These are phyloP conservation scores for Accipiter virgatus DNA, from an alignment of 2,113 vertebrate species.

Conservation along the genomic window DNA sequence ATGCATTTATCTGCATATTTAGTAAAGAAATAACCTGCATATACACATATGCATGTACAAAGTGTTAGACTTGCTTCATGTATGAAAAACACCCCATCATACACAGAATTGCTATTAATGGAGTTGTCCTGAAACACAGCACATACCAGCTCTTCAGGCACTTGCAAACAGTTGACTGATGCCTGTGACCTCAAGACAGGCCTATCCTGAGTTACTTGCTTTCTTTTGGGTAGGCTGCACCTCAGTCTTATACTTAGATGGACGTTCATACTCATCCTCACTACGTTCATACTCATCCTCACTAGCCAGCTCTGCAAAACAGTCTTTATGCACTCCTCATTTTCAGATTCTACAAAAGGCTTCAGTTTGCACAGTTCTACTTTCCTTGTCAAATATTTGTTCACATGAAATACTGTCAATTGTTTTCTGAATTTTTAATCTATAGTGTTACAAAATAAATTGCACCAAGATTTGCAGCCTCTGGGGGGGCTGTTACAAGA, in stretches of 20 bases:
- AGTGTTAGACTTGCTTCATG: neutral
- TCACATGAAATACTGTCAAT: neutral
- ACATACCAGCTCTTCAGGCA: neutral
- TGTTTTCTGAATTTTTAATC: neutral
- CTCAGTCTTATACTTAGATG: neutral
- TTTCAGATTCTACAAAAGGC: neutral
- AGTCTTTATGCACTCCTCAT: accelerated
- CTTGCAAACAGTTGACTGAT: neutral
- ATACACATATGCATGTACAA: neutral
- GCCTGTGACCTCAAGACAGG: neutral
- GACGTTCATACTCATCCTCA: neutral
- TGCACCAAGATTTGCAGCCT: neutral
- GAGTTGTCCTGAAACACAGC: neutral
- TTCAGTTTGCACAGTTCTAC: neutral
- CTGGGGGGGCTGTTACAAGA: neutral
- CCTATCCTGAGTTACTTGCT: neutral
- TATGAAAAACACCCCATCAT: neutral
- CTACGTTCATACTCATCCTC: neutral
- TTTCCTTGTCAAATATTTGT: neutral
- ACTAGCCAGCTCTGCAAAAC: neutral
- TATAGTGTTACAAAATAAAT: neutral
- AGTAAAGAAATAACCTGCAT: neutral
- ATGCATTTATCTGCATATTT: neutral
- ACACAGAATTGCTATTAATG: neutral
- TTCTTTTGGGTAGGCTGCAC: neutral